Conservation (phyloP, 2,797 vertebrate genomes). For the Pteronotus mesoamericanus region DNA sequence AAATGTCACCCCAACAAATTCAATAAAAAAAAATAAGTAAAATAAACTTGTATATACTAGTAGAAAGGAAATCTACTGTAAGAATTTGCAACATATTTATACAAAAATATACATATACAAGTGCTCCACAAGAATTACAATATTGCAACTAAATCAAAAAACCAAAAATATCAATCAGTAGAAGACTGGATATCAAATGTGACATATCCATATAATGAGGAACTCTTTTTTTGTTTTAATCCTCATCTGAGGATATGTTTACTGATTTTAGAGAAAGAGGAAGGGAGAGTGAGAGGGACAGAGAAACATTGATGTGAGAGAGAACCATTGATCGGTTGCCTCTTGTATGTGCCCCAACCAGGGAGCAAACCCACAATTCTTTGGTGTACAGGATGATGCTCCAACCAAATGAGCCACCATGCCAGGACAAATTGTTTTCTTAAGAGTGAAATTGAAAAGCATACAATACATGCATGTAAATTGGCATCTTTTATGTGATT, state of each 20-base stretch:
- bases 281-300: neutral
- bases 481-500: neutral
- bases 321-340: neutral
- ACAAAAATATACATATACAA: neutral
- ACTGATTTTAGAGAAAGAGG: neutral
- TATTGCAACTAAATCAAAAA: neutral
- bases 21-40: neutral
- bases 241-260: neutral
- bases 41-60: neutral
- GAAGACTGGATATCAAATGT: neutral
- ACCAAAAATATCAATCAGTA: neutral
- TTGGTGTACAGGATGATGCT: neutral
- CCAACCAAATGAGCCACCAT: neutral
- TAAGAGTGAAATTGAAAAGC: neutral
- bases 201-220: neutral
- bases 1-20: neutral
- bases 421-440: neutral
- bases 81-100: neutral
- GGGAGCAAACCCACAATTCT: neutral
- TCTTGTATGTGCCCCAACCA: neutral
- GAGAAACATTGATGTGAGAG: neutral
- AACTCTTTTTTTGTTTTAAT: neutral
- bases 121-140: neutral
- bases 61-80: neutral
- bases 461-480: neutral